These are phyloP conservation scores for Eremobia ochroleuca DNA, from an alignment of 2,888 invertebrate species.

Conservation along the genomic window DNA sequence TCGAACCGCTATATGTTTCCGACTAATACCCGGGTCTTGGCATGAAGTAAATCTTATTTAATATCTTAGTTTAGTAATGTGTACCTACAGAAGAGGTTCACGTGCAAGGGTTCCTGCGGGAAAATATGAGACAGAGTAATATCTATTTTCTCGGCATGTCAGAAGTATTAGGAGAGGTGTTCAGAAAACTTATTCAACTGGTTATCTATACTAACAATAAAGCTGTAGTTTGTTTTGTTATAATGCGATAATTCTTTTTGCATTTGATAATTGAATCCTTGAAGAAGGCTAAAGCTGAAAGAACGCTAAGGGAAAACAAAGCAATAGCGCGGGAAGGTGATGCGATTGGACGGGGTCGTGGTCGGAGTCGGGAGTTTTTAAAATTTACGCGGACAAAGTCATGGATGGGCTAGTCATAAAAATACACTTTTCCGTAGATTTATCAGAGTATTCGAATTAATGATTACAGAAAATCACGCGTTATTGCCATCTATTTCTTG, in stretches of 20 bases:
- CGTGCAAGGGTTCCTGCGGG: not conserved
- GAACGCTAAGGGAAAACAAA: not conserved
- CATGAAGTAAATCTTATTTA: constrained; percentile 62
- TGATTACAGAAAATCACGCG: not conserved
- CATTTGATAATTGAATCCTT: not conserved
- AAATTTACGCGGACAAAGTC: not conserved
- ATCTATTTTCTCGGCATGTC: constrained; percentile 7
- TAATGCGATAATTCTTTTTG: not conserved
- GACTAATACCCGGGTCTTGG: constrained; percentile 43
- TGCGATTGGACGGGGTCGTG: not conserved
- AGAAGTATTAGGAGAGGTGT: not conserved
- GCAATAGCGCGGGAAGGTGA: not conserved
- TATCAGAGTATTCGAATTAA: not conserved
- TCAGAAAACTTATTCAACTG: not conserved
- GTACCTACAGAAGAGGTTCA: not conserved
- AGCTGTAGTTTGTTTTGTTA: not conserved
- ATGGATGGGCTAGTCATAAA: not conserved
- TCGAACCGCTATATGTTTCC: constrained; percentile 64
- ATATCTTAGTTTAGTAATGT: constrained; percentile 44
- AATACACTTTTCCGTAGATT: not conserved
- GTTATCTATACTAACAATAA: not conserved
- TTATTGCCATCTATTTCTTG: too few relatives aligned
- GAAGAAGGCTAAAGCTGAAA: not conserved
- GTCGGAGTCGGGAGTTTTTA: too few relatives aligned
- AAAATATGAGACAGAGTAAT: constrained; percentile 6